These are phyloP conservation scores for Poeciliopsis turrubarensis DNA, from an alignment of 2,113 vertebrate genomes.

Conservation along the genomic window DNA sequence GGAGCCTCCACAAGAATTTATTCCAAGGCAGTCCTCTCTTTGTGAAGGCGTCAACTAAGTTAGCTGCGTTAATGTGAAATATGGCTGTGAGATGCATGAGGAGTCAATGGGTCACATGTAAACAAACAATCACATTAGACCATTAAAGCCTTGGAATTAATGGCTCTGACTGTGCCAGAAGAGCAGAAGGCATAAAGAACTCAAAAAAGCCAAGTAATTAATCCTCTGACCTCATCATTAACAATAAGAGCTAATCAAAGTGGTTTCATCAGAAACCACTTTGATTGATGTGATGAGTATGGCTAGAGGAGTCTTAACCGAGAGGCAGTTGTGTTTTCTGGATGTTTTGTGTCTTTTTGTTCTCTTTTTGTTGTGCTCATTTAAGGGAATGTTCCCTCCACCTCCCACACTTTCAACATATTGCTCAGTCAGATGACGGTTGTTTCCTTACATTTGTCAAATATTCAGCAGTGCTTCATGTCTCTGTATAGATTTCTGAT, in stretches of 20 bases:
- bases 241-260: slow-evolving; percentile 12
- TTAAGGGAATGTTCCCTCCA: no score
- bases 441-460: slow-evolving; percentile 1
- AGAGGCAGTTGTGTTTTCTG: no score
- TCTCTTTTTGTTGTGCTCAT: no score
- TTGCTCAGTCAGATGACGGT: neutral
- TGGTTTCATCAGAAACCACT: neutral
- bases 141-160: slow-evolving; percentile 21
- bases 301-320: fast-evolving
- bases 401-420: no score
- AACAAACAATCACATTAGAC: slow-evolving; percentile 21
- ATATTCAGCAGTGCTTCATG: neutral
- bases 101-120: slow-evolving; percentile 23
- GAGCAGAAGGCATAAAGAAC: slow-evolving; percentile 30
- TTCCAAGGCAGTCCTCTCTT: neutral
- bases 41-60: neutral
- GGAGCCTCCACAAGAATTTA: no score
- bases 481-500: slow-evolving; percentile 2
- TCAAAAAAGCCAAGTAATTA: slow-evolving; percentile 27
- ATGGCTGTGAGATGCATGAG: slow-evolving; percentile 13
- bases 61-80: slow-evolving; percentile 24
- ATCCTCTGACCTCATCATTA: slow-evolving; percentile 31
- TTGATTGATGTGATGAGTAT: neutral
- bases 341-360: no score
- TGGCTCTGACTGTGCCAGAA: slow-evolving; percentile 13